phyloP scores from a whole-genome alignment of 2,113 vertebrate genomes.

The Chionomys nivalis region DNA sequence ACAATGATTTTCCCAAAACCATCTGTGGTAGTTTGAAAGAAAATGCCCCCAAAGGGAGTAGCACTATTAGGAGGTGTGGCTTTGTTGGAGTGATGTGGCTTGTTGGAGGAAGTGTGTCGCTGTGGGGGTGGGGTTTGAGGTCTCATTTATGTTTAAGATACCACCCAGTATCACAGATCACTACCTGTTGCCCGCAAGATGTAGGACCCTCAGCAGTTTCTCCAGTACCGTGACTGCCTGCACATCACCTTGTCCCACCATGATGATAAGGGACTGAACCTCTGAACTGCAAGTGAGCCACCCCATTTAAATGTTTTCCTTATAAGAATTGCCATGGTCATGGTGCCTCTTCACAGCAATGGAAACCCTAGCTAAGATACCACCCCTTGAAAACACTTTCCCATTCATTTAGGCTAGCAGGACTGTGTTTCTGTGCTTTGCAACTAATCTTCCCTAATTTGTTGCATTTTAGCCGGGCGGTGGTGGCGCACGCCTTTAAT shows the following conservation, averaged over 20 bases:
- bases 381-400: background rate
- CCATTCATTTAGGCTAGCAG: background rate
- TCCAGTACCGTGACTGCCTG: background rate
- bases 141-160: too few species aligned
- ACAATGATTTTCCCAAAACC: slow-evolving; percentile 10
- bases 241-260: background rate
- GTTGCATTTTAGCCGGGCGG: too few species aligned
- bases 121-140: background rate
- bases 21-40: background rate
- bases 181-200: background rate
- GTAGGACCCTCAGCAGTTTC: background rate
- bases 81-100: background rate
- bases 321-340: background rate
- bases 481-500: too few species aligned
- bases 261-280: background rate
- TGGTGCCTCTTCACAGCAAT: background rate
- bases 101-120: background rate
- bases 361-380: background rate
- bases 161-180: too few species aligned
- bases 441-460: slow-evolving; percentile 19
- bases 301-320: too few species aligned
- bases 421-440: slow-evolving; percentile 9
- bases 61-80: background rate
- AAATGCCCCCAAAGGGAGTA: background rate
- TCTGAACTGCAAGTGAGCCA: background rate